Base-by-base conservation (phyloP, 2,888 invertebrate species). In the Salpingus planirostris region DNA sequence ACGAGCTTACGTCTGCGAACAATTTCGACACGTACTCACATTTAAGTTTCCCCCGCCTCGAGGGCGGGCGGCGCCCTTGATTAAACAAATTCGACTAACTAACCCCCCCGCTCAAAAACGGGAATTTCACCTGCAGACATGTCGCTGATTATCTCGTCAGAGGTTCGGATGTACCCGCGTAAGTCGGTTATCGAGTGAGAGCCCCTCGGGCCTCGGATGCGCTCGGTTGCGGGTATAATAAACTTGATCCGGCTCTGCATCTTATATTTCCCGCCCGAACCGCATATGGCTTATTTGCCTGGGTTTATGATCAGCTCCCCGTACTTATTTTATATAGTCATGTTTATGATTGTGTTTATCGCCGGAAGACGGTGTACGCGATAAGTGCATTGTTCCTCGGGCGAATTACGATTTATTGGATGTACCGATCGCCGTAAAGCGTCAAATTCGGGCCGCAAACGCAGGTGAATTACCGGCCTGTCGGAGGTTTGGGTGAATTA, bases 341-440 rank as follows among this genome's bases (percentile, higher is more conserved):
- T 37, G 40, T 37, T 40, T 40, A 40, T 24, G 40, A 33, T 30
- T 24, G 34, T 26, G 40, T 37, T 34, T 40, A 40, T 33, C 21
- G 34, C 33, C 29, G n/a, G n/a, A n/a, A 21, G 18, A 30, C 24
- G 23, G 38, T 24, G 28, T 29, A 30, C 33, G 27, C 31, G 32
- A 36, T 36, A 28, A 36, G 36, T 36, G 32, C 29, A 32, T 29
- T 32, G 36, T 36, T 26, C 32, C 36, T 36, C 25, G 29, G 28
- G 22, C 29, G 22, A 29, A 32, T 31, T 21, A 29, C 27, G 29
- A 31, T 36, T 36, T 36, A 31, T 18, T 18, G 22, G 14, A 27
- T n/a, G 21, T 21, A 27, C 27, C 21, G 13, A 15, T 24, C 10
- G 18, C 18, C 8, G 8, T 18, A 18, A 18, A 18, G 8, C 8